These are phyloP conservation scores for Passerculus sandwichensis DNA, from an alignment of 2,797 vertebrate genomes.

Conservation along the genomic window DNA sequence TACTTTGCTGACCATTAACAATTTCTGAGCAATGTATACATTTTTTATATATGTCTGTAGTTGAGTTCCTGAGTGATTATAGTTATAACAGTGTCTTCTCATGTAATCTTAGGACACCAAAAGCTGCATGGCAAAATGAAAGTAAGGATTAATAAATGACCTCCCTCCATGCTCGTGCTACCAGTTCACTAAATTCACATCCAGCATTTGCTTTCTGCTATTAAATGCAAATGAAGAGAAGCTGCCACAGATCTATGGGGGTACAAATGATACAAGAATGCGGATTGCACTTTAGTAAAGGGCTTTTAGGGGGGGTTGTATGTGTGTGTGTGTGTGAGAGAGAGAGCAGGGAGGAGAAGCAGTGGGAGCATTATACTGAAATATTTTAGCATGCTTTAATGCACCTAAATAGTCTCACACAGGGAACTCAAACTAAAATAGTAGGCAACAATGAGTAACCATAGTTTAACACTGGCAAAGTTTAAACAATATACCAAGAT, in stretches of 20 bases:
- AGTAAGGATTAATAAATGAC: constrained; percentile 46
- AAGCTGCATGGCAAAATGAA: constrained; percentile 46
- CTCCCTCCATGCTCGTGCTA: constrained; percentile 30
- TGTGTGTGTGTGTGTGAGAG: too few species aligned
- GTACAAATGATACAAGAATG: not conserved
- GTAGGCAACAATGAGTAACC: not conserved
- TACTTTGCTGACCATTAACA: not conserved
- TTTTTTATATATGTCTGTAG: constrained; percentile 40
- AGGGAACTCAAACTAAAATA: not conserved
- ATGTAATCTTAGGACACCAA: constrained; percentile 51
- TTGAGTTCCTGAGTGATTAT: constrained; percentile 50
- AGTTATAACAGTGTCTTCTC: constrained; percentile 60
- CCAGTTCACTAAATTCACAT: constrained; percentile 21
- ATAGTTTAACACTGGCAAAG: not conserved
- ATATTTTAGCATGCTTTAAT: not conserved
- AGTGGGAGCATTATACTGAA: not conserved
- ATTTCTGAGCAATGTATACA: constrained; percentile 25
- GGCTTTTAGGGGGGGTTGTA: not conserved
- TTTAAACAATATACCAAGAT: constrained; percentile 11
- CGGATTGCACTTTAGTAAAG: not conserved
- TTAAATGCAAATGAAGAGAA: not conserved
- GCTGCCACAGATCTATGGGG: not conserved
- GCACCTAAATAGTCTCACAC: not conserved
- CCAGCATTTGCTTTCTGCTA: not conserved
- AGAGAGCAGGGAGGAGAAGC: not conserved